Base-by-base conservation (phyloP, 2,888 invertebrate species). In the Lasioglossum pauxillum region DNA sequence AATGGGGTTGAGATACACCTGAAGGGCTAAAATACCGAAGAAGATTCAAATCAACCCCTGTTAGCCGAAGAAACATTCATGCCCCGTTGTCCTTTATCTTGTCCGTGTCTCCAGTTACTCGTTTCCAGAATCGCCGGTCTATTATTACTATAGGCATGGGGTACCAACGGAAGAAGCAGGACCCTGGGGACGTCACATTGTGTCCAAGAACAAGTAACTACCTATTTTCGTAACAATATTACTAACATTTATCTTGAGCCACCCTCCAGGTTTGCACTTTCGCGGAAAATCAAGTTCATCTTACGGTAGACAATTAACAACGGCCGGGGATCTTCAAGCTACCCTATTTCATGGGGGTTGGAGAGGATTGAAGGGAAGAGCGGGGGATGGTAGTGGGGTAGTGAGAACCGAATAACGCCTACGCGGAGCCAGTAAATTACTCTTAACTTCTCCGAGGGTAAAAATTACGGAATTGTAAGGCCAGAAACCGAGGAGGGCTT, bases 401-500 rank as follows among this genome's bases (percentile, higher is more conserved):
- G 27, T 16, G 76, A 80, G 87, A 78, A 84, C 86, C 90, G 90
- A 92, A 92, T 91, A 93, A 92, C 92, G 92, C 92, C 92, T 92
- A 93, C 92, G 88, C 83, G 89, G 90, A 91, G 92, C 93, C 93
- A 93, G 93, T 95, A 95, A 95, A 95, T 95, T 95, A 95, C 94
- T 94, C 94, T 95, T 94, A 94, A 95, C 94, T 94, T 94, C 93
- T 93, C 89, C 78, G 91, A 93, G 94, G 93, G 92, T 94, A 95
- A 95, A 95, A 95, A 95, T 95, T 95, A 95, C 94, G 87, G 93
- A 94, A 93, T 94, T 94, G 93, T 93, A 94, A 92, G 93, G 93
- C 88, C 90, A 87, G 90, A 85, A 88, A 89, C 88, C 88, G 89
- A 86, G 78, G 87, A 86, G 91, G 91, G 92, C 92, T 94, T 93